Percentiles rank a stretch among this genome's conserved stretches.
Conservation (phyloP, 2,888 invertebrate genomes). For the Drosophila sordidula region DNA sequence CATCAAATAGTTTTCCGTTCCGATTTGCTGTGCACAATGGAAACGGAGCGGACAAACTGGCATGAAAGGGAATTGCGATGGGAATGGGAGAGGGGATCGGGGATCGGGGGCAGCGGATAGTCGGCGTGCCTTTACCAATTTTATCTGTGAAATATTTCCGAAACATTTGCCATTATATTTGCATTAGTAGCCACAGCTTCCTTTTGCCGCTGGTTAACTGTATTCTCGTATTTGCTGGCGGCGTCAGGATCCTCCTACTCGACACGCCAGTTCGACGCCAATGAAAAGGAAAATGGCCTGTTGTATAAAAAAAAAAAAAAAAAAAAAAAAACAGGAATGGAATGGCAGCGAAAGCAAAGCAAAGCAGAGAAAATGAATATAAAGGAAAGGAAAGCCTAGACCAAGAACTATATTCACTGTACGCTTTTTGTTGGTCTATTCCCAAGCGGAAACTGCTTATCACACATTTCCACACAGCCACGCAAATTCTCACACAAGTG, state of each 20-base stretch:
- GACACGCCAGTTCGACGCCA: constrained; percentile 66
- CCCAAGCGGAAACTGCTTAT: constrained; percentile 82
- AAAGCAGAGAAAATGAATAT: constrained; percentile 14
- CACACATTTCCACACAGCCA: constrained; percentile 81
- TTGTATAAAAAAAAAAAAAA: constrained; percentile 23
- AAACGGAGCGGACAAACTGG: constrained; percentile 26
- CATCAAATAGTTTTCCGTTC: constrained; percentile 74
- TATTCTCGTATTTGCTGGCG: constrained; percentile 39
- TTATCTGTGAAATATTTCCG: constrained; percentile 81
- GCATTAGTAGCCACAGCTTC: constrained; percentile 80
- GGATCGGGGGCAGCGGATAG: not conserved
- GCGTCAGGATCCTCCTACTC: constrained; percentile 38
- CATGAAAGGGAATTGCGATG: constrained; percentile 16
- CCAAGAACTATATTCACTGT: constrained; percentile 36
- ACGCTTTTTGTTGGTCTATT: constrained; percentile 59
- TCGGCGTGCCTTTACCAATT: constrained; percentile 74
- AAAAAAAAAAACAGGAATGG: constrained; percentile 2
- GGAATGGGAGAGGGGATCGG: not conserved
- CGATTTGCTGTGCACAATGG: constrained; percentile 53
- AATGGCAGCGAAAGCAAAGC: constrained; percentile 1
- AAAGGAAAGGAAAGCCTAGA: constrained; percentile 25
- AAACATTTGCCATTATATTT: constrained; percentile 83
- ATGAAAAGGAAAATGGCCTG: constrained; percentile 71
- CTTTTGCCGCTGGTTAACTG: constrained; percentile 58
- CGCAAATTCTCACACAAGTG: constrained; percentile 68